Evolutionary conservation across 2,797 vertebrate genomes (phyloP).

Genomic region (Aselliscus stoliczkanus): DNA sequence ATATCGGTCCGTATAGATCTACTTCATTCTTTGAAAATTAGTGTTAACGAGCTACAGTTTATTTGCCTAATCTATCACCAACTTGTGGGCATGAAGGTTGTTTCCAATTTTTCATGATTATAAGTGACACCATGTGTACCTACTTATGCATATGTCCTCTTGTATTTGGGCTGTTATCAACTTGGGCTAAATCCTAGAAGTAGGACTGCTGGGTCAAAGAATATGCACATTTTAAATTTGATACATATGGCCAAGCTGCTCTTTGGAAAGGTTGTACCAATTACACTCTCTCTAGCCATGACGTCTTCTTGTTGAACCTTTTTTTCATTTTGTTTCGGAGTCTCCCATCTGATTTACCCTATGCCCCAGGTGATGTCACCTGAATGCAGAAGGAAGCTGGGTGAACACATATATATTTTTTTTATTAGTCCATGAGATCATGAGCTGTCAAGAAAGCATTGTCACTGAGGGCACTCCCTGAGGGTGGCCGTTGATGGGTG

Average conservation of each 20-base stretch:
- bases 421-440: background rate
- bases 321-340: background rate
- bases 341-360: background rate
- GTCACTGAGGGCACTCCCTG: background rate
- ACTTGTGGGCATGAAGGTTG: background rate
- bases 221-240: background rate
- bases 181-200: constrained; percentile 17
- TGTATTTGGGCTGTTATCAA: background rate
- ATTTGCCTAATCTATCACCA: constrained; percentile 25
- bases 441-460: background rate
- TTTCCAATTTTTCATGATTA: background rate
- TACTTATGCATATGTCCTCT: background rate
- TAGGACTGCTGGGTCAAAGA: background rate
- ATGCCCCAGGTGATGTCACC: background rate
- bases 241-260: background rate
- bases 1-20: background rate
- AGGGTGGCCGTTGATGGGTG: background rate
- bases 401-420: background rate
- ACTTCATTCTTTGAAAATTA: constrained; percentile 47
- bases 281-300: background rate
- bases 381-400: background rate
- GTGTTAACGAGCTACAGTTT: constrained; percentile 50
- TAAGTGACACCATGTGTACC: background rate
- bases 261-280: constrained; percentile 21
- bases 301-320: background rate